Percentiles rank a stretch among this genome's conserved stretches.
phyloP scores from a whole-genome alignment of 2,888 invertebrate species.

The Adineta ricciae region DNA sequence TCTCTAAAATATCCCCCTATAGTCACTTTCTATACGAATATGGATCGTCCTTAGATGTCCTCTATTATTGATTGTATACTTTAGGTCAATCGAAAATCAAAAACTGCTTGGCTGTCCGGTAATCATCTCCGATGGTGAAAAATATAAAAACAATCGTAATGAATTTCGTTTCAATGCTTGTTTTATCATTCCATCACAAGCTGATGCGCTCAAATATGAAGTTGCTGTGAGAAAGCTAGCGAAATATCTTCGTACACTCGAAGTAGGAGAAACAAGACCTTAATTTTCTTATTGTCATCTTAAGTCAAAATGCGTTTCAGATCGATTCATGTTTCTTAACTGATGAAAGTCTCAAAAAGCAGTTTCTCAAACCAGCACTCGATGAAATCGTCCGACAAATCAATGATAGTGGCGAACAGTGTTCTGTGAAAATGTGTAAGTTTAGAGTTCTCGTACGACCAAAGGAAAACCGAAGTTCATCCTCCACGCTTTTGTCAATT shows the following conservation, averaged over 20 bases:
- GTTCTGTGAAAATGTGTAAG: conserved; percentile 1
- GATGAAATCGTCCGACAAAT: not conserved
- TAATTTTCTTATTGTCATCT: too few relatives aligned
- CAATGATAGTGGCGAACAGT: not conserved
- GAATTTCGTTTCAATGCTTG: conserved; percentile 16
- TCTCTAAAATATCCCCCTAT: too few relatives aligned
- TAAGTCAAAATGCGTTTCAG: too few relatives aligned
- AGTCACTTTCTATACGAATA: too few relatives aligned
- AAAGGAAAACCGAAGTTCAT: not conserved
- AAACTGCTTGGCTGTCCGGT: conserved; percentile 4
- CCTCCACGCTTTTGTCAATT: too few relatives aligned
- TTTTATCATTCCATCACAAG: conserved; percentile 3
- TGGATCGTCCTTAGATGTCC: too few relatives aligned
- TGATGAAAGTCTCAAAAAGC: not conserved
- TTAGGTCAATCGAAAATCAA: not conserved
- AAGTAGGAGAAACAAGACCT: not conserved
- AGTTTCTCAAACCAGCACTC: not conserved
- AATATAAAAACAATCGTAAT: not conserved
- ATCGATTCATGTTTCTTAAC: not conserved
- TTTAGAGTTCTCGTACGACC: not conserved
- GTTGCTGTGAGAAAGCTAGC: conserved; percentile 5
- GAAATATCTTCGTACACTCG: not conserved
- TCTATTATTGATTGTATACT: too few relatives aligned
- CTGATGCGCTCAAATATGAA: conserved; percentile 16
- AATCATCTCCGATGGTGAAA: not conserved